Percentiles rank a stretch among this genome's conserved stretches.
These are phyloP conservation scores for Tuta absoluta DNA, from an alignment of 2,888 invertebrate species.

Conservation along the genomic window DNA sequence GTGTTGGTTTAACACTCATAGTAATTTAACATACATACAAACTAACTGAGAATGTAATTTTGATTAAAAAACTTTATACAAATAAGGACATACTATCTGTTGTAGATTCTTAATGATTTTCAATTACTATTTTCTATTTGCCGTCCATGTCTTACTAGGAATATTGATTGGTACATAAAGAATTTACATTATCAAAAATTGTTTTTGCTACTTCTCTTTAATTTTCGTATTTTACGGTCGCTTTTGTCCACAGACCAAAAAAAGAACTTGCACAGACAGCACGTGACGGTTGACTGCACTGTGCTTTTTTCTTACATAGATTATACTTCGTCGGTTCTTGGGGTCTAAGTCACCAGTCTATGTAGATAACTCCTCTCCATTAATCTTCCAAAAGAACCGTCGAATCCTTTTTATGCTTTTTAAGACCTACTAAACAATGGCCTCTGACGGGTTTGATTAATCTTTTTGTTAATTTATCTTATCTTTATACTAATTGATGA, in stretches of 20 bases:
- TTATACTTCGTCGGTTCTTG: conserved; percentile 30
- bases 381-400: conserved; percentile 10
- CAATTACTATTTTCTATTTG: too few species aligned
- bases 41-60: neutral
- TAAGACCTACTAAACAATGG: conserved; percentile 5
- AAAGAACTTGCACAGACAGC: too few species aligned
- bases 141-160: too few species aligned
- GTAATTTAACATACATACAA: neutral
- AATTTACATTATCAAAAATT: too few species aligned
- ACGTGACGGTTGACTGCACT: too few species aligned
- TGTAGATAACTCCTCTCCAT: conserved; percentile 28
- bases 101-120: neutral
- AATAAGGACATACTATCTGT: neutral
- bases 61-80: neutral
- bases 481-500: conserved; percentile 19
- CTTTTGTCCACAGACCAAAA: neutral
- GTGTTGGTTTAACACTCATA: conserved; percentile 3
- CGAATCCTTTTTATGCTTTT: conserved; percentile 17
- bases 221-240: neutral
- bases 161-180: too few species aligned
- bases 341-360: conserved; percentile 23
- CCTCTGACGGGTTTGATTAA: conserved; percentile 7
- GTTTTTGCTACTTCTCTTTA: neutral
- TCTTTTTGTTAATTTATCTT: conserved; percentile 23
- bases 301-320: conserved; percentile 32